phyloP scores from a whole-genome alignment of 2,797 vertebrate species.

The Borostomias antarcticus region DNA sequence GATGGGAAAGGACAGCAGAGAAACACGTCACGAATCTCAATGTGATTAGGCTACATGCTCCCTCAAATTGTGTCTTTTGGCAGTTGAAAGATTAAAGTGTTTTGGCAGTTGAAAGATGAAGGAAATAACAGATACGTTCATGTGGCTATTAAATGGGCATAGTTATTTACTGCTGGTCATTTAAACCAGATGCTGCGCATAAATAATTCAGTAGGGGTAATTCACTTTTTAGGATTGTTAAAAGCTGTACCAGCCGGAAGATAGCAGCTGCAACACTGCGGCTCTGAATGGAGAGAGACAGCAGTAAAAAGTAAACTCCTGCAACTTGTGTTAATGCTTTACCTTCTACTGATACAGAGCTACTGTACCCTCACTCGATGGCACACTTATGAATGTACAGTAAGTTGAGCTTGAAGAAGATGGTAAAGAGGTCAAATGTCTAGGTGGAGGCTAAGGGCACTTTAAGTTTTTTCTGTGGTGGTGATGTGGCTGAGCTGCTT shows the following conservation, averaged over 20 bases:
- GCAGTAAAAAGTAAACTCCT: no score
- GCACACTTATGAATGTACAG: neutral
- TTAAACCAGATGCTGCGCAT: slow-evolving; percentile 56
- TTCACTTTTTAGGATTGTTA: slow-evolving; percentile 35
- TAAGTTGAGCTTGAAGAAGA: neutral
- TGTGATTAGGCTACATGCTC: no score
- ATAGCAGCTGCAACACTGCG: slow-evolving; percentile 10
- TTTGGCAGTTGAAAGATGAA: neutral
- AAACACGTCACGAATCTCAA: no score
- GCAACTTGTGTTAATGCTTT: slow-evolving; percentile 44
- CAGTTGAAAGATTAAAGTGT: neutral
- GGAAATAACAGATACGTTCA: neutral
- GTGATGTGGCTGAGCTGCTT: neutral
- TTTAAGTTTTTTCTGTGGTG: neutral
- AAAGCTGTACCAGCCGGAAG: slow-evolving; percentile 39
- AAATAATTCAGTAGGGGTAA: slow-evolving; percentile 52
- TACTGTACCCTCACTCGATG: neutral
- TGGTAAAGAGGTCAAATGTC: neutral
- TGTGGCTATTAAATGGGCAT: slow-evolving; percentile 24
- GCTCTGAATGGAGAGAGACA: slow-evolving; percentile 29
- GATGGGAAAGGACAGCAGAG: no score
- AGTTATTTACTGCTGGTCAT: slow-evolving; percentile 23
- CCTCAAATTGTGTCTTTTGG: neutral
- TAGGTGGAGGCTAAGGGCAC: neutral
- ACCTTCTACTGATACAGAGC: slow-evolving; percentile 38